These are phyloP conservation scores for Megalonaias nervosa DNA, from an alignment of 1,140 invertebrate genomes.

Conservation along the genomic window DNA sequence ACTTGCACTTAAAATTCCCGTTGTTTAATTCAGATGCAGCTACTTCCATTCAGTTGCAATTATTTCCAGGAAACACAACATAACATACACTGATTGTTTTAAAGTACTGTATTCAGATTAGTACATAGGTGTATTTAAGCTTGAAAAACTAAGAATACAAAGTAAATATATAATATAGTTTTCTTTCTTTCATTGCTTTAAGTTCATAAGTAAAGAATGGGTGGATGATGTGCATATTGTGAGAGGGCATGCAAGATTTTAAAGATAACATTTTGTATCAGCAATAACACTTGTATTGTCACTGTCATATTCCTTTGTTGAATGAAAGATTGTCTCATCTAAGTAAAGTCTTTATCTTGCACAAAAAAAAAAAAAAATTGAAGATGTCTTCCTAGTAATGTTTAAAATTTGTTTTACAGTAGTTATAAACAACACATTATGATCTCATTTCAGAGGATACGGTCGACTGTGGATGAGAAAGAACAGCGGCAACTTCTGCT, in stretches of 20 bases:
- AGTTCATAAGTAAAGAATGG: neutral
- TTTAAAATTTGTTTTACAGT: neutral
- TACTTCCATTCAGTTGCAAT: no score
- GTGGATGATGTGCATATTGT: neutral
- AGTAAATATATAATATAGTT: no score
- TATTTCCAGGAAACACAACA: no score
- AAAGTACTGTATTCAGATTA: no score
- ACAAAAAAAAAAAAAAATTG: no score
- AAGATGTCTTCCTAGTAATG: neutral
- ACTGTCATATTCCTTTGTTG: neutral
- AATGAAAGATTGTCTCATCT: neutral
- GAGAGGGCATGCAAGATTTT: neutral
- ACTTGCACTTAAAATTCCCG: no score
- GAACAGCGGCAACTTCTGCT: slow-evolving; percentile 96
- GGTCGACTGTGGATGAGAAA: slow-evolving; percentile 94
- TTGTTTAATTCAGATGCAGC: no score
- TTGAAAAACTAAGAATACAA: no score
- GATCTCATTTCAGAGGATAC: slow-evolving; percentile 71
- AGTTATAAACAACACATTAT: neutral
- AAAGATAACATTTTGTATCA: no score
- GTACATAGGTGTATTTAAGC: no score
- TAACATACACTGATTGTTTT: no score
- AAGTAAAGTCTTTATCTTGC: neutral
- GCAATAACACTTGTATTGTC: neutral
- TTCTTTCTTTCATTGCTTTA: neutral